phyloP scores from a whole-genome alignment of 2,888 invertebrate genomes.

The Clistopyga incitator region DNA sequence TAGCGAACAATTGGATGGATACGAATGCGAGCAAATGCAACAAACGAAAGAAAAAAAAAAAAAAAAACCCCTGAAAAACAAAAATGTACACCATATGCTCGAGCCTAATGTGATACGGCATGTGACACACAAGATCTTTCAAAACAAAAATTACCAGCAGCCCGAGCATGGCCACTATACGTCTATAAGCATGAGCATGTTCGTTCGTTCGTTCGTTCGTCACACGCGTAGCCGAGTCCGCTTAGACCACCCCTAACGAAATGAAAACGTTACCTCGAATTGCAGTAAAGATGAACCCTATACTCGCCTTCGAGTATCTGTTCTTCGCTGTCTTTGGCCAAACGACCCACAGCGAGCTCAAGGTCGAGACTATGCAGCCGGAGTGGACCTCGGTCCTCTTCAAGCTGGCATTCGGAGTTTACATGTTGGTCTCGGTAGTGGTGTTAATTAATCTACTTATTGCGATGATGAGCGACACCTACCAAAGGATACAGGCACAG shows the following conservation, averaged over 20 bases:
- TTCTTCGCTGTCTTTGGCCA: conserved; percentile 99
- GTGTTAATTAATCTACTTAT: conserved; percentile 99
- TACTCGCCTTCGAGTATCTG: conserved; percentile 98
- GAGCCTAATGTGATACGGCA: conserved; percentile 63
- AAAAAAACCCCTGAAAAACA: conserved; percentile 8
- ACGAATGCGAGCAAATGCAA: conserved; percentile 30
- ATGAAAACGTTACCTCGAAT: conserved; percentile 78
- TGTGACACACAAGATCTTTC: conserved; percentile 60
- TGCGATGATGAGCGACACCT: conserved; percentile 99
- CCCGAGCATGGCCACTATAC: conserved; percentile 80
- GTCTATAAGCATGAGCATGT: conserved; percentile 81
- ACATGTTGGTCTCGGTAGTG: conserved; percentile 99
- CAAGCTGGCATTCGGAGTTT: conserved; percentile 97
- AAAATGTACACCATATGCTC: conserved; percentile 40
- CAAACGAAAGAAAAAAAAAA: conserved; percentile 34
- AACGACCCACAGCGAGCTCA: conserved; percentile 93
- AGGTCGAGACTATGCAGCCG: conserved; percentile 90
- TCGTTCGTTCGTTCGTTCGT: conserved; percentile 77
- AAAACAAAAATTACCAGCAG: conserved; percentile 61
- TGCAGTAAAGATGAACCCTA: conserved; percentile 93
- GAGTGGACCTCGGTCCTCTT: conserved; percentile 94
- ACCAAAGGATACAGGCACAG: conserved; percentile 98
- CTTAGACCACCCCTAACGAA: conserved; percentile 63
- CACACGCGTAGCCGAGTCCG: conserved; percentile 70
- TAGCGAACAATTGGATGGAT: conserved; percentile 41